Percentiles rank a stretch among this genome's conserved stretches.
Conservation (phyloP, 2,113 vertebrate species). For the Marmota monax region DNA sequence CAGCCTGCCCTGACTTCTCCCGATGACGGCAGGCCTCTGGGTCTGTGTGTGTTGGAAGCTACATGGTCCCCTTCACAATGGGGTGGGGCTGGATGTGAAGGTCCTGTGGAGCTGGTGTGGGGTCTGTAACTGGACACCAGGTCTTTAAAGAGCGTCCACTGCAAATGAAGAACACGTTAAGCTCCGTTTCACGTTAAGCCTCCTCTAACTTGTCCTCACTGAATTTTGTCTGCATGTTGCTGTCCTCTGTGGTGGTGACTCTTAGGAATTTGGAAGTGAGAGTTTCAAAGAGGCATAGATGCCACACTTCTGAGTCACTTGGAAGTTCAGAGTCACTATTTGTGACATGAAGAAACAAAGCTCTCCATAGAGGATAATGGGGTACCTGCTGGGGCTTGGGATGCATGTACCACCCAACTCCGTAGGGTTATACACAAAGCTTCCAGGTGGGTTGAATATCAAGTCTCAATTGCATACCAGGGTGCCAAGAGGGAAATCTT, state of each 20-base stretch:
- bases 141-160: background rate
- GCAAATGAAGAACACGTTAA: fast-evolving
- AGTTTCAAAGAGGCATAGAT: fast-evolving
- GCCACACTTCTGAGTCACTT: fast-evolving
- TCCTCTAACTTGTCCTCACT: background rate
- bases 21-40: fast-evolving
- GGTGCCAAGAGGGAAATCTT: background rate
- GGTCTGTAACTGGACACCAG: fast-evolving
- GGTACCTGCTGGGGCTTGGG: fast-evolving
- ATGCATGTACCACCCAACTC: background rate
- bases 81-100: fast-evolving
- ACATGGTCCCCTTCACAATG: no score
- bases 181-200: fast-evolving
- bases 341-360: background rate
- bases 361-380: fast-evolving
- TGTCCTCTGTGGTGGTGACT: background rate
- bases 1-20: background rate
- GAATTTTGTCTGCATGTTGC: no score
- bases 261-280: background rate
- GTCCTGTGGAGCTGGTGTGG: fast-evolving
- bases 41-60: background rate
- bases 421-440: fast-evolving
- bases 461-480: background rate
- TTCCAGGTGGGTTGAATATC: background rate
- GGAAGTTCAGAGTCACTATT: no score